Conservation (phyloP, 2,888 invertebrate species). For the Coelinius sp. region DNA sequence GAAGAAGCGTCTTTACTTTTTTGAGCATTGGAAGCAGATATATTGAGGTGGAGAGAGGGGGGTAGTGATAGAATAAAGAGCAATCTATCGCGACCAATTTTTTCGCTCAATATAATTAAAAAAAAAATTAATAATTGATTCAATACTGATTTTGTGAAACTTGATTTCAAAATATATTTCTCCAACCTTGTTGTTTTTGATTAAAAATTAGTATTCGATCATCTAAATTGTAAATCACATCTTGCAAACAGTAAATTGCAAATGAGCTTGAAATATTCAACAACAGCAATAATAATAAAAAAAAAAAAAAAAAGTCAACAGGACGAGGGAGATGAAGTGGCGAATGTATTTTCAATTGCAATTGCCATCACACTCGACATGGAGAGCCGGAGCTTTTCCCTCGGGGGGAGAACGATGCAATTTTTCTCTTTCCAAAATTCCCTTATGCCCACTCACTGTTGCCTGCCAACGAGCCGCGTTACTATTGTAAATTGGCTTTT, state of each 20-base stretch:
- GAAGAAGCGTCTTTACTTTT: neutral
- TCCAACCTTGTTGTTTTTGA: neutral
- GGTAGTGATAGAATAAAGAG: no score
- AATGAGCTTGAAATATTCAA: constrained; percentile 46
- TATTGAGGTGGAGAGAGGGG: no score
- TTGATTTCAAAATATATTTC: neutral
- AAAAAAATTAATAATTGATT: no score
- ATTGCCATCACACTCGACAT: constrained; percentile 38
- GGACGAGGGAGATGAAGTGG: neutral
- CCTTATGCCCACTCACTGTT: constrained; percentile 10
- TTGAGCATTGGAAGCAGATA: no score
- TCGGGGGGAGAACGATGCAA: constrained; percentile 12
- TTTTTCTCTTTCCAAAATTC: constrained; percentile 21
- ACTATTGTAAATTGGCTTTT: constrained; percentile 35
- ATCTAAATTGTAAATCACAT: constrained; percentile 67
- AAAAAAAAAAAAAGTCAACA: neutral
- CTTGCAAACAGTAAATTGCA: constrained; percentile 60
- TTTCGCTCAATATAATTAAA: no score
- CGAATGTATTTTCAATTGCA: constrained; percentile 32
- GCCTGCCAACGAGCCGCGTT: constrained; percentile 32
- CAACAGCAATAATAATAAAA: no score
- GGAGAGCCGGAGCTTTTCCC: constrained; percentile 10
- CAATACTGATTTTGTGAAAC: neutral
- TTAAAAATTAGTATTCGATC: constrained; percentile 58
- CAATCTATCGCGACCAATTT: no score